Evolutionary conservation across 2,888 invertebrate genomes (phyloP), one percentile per base, ranked within the genome.

Genomic region (Acanthococcus lagerstroemiae): DNA sequence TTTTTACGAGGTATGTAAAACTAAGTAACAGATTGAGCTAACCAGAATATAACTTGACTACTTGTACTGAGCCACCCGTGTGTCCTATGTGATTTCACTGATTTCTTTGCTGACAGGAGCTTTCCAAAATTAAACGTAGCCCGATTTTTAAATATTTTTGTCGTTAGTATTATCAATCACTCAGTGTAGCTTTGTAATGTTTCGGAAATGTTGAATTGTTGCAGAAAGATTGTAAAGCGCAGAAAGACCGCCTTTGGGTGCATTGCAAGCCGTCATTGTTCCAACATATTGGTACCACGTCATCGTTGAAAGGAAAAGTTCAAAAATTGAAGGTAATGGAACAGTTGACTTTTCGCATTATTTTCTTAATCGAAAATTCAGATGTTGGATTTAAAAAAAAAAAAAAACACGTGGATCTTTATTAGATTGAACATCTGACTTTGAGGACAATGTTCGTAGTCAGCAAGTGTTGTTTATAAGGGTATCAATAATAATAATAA

Each of bases 241-340:
- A 84, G 60, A 90, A 90, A 74, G 81, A 84, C 9, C 82, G 83
- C 72, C 81, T 92, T 68, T 89, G 92, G 83, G 82, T 91, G 6
- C 88, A 89, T 73, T 92, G 87, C 75, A 90, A 90, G 71, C 88
- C 90, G 0, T 91, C 95, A 0, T 79, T 97, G 1, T 97, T 97
- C 75, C 94, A 95, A 77, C 97, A 97, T 74, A 89, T 95, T 68
- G 96, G 96, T 3, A 85, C 89, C 7, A 92, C 92, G 74, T 96
- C 96, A 0, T 96, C 96, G 0, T 80, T 97, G 0, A 90, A 87
- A 76, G 96, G 96, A 67, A 97, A 97, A 81, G 89, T 95, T 63
- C 96, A 96, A 75, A 94, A 92, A 77, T 79, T 96, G 0, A 93
- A 94, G 83, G 92, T 88, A 78, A 73, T 72, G n/a, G n/a, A n/a